Conservation (phyloP, 2,113 vertebrate species). For the Leucoraja erinaceus region DNA sequence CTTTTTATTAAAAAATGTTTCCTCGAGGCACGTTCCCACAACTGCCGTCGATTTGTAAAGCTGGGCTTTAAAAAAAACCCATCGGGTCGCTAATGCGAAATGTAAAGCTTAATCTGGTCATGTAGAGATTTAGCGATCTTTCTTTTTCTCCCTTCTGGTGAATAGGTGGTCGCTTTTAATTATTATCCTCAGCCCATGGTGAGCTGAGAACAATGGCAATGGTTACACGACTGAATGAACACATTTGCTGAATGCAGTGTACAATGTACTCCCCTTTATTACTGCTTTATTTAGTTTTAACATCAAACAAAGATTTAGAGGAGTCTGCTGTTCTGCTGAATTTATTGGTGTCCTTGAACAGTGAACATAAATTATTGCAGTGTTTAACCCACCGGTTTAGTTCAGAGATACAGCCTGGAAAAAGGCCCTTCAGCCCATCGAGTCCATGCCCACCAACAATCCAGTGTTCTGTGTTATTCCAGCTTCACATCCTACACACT, state of each 20-base stretch:
- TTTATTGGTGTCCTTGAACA: neutral
- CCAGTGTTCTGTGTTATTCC: too few species aligned
- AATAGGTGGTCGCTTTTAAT: conserved; percentile 22
- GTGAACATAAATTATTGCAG: neutral
- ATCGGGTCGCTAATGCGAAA: conserved; percentile 4
- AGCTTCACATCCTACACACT: too few species aligned
- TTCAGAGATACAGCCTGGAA: too few species aligned
- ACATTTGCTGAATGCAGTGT: neutral
- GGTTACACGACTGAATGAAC: neutral
- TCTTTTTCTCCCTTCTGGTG: neutral
- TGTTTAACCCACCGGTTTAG: neutral
- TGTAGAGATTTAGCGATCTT: neutral
- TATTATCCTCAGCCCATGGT: conserved; percentile 18
- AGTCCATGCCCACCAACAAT: too few species aligned
- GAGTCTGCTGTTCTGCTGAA: neutral
- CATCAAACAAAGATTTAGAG: neutral
- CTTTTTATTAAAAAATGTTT: neutral
- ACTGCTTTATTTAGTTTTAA: neutral
- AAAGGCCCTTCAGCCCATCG: too few species aligned
- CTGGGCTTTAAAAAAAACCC: neutral
- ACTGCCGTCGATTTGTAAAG: conserved; percentile 28
- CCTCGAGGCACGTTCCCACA: neutral
- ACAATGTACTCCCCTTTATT: neutral
- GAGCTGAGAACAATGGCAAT: neutral
- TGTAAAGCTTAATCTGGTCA: conserved; percentile 16